Percentiles rank a stretch among this genome's conserved stretches.
These are phyloP conservation scores for Tribolium freemani DNA, from an alignment of 2,888 invertebrate species.

Conservation along the genomic window DNA sequence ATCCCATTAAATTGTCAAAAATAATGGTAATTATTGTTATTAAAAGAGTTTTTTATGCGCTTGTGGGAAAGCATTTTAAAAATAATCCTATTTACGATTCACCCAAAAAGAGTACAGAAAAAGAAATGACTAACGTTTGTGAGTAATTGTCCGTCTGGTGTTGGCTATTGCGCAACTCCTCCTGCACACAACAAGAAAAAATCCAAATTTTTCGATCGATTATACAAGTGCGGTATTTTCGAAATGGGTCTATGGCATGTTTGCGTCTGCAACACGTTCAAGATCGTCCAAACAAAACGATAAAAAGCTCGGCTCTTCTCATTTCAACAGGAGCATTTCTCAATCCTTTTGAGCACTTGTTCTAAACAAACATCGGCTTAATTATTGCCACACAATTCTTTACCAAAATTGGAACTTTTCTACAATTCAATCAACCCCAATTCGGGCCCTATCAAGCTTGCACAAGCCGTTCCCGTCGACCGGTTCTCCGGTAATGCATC, in stretches of 20 bases:
- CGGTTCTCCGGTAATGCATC: slow-evolving; percentile 11
- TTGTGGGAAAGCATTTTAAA: slow-evolving; percentile 18
- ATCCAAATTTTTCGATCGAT: slow-evolving; percentile 3
- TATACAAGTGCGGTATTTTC: slow-evolving; percentile 23
- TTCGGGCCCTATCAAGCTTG: slow-evolving; percentile 16
- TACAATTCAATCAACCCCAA: slow-evolving; percentile 17
- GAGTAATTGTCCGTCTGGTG: slow-evolving; percentile 32
- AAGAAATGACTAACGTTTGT: slow-evolving; percentile 27
- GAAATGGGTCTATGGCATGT: slow-evolving; percentile 32
- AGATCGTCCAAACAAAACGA: slow-evolving; percentile 36
- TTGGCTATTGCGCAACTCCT: slow-evolving; percentile 18
- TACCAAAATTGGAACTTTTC: not conserved
- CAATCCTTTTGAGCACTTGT: slow-evolving; percentile 12
- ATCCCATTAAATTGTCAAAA: slow-evolving; percentile 26
- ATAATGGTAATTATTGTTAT: slow-evolving; percentile 29
- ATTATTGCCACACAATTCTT: slow-evolving; percentile 4
- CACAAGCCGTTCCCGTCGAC: slow-evolving; percentile 18
- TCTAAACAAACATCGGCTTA: slow-evolving; percentile 18
- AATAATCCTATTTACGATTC: slow-evolving; percentile 28
- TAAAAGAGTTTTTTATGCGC: slow-evolving; percentile 15
- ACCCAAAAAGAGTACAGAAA: slow-evolving; percentile 21
- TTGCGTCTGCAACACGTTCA: slow-evolving; percentile 35
- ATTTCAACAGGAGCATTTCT: slow-evolving; percentile 24
- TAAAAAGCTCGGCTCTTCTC: slow-evolving; percentile 19
- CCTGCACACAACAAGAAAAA: slow-evolving; percentile 9